A percentile compares a stretch with the other conserved stretches of the same genome.
phyloP scores from a whole-genome alignment of 2,113 vertebrate species.

The Corydoras sp. region DNA sequence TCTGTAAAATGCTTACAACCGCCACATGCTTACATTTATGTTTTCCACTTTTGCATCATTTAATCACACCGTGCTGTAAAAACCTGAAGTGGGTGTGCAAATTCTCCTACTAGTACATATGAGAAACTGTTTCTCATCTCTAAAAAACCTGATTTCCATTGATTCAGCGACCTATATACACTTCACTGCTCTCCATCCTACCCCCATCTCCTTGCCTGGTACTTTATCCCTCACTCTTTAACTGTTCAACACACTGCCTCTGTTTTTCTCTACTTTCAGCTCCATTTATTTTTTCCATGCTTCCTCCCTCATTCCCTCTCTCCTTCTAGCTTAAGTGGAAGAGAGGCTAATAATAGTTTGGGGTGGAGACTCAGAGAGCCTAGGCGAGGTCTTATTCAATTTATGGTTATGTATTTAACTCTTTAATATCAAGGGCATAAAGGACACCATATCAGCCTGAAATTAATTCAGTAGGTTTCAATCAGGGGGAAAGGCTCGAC shows the following conservation, averaged over 20 bases:
- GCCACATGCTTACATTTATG: no score
- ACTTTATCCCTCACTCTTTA: conserved; percentile 43
- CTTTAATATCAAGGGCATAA: no score
- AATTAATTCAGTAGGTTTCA: not conserved
- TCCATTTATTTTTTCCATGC: conserved; percentile 39
- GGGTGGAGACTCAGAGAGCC: conserved; percentile 43
- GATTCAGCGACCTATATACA: conserved; percentile 74
- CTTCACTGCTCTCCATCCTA: conserved; percentile 47
- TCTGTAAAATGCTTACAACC: no score
- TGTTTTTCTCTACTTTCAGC: conserved; percentile 8
- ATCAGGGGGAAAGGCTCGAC: not conserved
- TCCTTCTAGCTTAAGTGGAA: conserved; percentile 48
- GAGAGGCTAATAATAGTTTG: conserved; percentile 60
- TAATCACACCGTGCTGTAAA: no score
- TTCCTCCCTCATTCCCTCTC: not conserved
- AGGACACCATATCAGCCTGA: not conserved
- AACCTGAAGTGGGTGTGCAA: no score
- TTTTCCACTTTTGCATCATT: no score
- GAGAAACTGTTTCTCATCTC: conserved; percentile 45
- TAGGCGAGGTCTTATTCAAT: not conserved
- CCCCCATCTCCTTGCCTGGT: conserved; percentile 42
- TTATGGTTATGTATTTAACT: no score
- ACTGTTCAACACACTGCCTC: conserved; percentile 8
- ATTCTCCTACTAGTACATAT: no score
- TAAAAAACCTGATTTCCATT: conserved; percentile 73